phyloP scores from a whole-genome alignment of 2,797 vertebrate species.

The Odontamblyopus lacepedii region DNA sequence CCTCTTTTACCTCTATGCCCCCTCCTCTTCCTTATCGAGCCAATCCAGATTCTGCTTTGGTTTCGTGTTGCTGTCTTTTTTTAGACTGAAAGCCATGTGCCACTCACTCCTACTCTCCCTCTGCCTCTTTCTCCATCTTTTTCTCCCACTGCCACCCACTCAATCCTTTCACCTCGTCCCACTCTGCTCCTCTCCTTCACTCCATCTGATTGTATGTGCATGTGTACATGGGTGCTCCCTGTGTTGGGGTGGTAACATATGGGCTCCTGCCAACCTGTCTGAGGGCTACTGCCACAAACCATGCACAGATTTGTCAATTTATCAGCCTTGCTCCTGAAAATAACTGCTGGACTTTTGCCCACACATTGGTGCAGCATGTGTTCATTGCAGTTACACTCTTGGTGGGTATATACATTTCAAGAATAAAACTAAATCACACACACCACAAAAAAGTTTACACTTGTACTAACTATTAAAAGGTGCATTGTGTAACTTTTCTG shows the following conservation, averaged over 20 bases:
- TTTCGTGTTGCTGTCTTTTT: slow-evolving; percentile 80
- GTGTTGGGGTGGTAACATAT: slow-evolving; percentile 44
- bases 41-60: slow-evolving; percentile 85
- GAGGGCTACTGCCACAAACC: slow-evolving; percentile 42
- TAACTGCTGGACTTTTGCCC: slow-evolving; percentile 29
- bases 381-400: slow-evolving; percentile 17
- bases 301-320: slow-evolving; percentile 30
- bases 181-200: slow-evolving; percentile 66
- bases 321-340: slow-evolving; percentile 41
- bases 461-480: no score
- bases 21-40: slow-evolving; percentile 84
- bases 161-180: slow-evolving; percentile 78
- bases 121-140: slow-evolving; percentile 78
- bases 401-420: slow-evolving; percentile 6
- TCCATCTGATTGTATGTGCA: slow-evolving; percentile 63
- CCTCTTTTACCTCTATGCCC: slow-evolving; percentile 65
- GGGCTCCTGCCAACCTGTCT: slow-evolving; percentile 55
- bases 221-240: slow-evolving; percentile 37
- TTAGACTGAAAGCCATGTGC: slow-evolving; percentile 84
- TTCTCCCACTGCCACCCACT: slow-evolving; percentile 78
- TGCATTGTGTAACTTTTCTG: no score
- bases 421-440: background rate
- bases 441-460: slow-evolving; percentile 8
- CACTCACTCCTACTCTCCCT: slow-evolving; percentile 84
- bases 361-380: slow-evolving; percentile 33